These are phyloP conservation scores for Craterocephalus amniculus DNA, from an alignment of 2,797 vertebrate species.

Conservation along the genomic window DNA sequence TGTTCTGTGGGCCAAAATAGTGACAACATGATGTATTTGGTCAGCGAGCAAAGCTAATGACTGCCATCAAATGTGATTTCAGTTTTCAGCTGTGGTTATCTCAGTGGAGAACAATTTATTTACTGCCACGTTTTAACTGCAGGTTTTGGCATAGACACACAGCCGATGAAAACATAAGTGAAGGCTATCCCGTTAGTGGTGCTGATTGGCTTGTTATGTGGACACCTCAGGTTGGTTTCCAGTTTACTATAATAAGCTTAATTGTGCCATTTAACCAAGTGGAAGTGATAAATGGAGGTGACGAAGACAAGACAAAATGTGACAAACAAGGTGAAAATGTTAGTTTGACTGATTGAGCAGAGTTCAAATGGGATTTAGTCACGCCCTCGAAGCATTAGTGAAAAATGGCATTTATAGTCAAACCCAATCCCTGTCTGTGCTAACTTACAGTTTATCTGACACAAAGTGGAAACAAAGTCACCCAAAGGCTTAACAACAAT, in stretches of 20 bases:
- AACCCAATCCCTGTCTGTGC: slow-evolving; percentile 73
- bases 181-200: slow-evolving; percentile 68
- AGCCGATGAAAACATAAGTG: slow-evolving; percentile 66
- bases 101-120: slow-evolving; percentile 81
- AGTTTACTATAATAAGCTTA: slow-evolving; percentile 59
- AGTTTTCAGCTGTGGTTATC: slow-evolving; percentile 80
- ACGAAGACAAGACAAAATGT: slow-evolving; percentile 38
- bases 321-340: slow-evolving; percentile 47
- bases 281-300: slow-evolving; percentile 58
- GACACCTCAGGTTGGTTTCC: slow-evolving; percentile 60
- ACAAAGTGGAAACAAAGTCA: neutral
- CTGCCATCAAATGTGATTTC: slow-evolving; percentile 83
- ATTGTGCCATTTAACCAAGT: slow-evolving; percentile 48
- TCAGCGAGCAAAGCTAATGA: slow-evolving; percentile 81
- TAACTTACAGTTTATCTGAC: slow-evolving; percentile 2
- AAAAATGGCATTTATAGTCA: slow-evolving; percentile 39
- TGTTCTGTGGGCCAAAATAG: slow-evolving; percentile 73
- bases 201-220: slow-evolving; percentile 73
- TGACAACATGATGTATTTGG: slow-evolving; percentile 84
- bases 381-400: slow-evolving; percentile 59
- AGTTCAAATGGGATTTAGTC: slow-evolving; percentile 65
- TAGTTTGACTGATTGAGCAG: slow-evolving; percentile 19
- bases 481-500: neutral
- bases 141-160: slow-evolving; percentile 76
- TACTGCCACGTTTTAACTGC: slow-evolving; percentile 81